Conservation (phyloP, 2,113 vertebrate genomes). For the Chlorodrepanis virens region DNA sequence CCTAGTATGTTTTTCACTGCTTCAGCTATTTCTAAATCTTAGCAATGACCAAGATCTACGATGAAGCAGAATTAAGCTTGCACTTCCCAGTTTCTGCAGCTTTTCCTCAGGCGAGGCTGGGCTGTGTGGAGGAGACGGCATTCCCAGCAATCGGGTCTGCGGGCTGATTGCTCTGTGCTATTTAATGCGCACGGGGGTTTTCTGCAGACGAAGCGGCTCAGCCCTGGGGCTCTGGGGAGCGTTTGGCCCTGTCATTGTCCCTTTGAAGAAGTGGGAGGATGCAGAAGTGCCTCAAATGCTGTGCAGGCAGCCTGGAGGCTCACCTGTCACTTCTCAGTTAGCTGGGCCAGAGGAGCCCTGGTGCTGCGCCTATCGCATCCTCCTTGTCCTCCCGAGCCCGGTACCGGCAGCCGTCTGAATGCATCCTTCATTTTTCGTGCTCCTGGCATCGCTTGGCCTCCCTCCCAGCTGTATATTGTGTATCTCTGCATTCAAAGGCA, state of each 20-base stretch:
- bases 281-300: background rate
- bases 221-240: background rate
- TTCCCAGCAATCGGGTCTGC: background rate
- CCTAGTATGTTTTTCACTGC: background rate
- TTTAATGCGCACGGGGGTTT: fast-evolving
- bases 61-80: background rate
- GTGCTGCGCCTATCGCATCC: too few relatives aligned
- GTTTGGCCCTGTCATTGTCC: background rate
- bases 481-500: background rate
- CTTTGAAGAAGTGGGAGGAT: background rate
- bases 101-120: background rate
- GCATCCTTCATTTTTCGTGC: fast-evolving
- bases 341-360: background rate
- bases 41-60: fast-evolving
- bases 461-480: too few relatives aligned
- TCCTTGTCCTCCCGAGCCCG: fast-evolving
- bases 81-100: background rate
- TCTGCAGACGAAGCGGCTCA: background rate
- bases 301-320: background rate
- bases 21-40: background rate
- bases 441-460: background rate
- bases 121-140: background rate
- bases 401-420: fast-evolving
- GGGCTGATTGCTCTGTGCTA: too few relatives aligned
- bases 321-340: fast-evolving